These are phyloP conservation scores for Ambastaia sidthimunki DNA, from an alignment of 2,797 vertebrate species.

Conservation along the genomic window DNA sequence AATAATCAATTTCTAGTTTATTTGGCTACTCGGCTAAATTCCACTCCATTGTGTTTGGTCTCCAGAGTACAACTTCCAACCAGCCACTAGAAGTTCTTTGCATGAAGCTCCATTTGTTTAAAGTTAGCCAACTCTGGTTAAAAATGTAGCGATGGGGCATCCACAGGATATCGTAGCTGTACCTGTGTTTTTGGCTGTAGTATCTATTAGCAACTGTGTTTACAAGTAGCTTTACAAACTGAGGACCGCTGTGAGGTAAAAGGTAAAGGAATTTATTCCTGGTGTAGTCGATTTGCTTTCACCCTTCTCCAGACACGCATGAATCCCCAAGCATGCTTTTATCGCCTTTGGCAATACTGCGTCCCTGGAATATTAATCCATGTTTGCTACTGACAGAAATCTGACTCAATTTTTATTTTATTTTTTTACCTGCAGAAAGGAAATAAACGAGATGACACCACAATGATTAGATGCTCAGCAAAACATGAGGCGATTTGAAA, in stretches of 20 bases:
- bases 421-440: background rate
- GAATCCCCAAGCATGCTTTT: conserved; percentile 1
- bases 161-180: background rate
- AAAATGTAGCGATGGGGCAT: background rate
- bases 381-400: conserved; percentile 31
- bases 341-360: conserved; percentile 37
- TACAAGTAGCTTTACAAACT: conserved; percentile 10
- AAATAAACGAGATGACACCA: conserved; percentile 1
- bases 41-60: background rate
- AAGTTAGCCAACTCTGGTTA: background rate
- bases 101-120: background rate
- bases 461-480: background rate
- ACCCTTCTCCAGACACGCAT: conserved; percentile 14
- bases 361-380: conserved; percentile 35
- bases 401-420: background rate
- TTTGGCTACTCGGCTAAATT: conserved; percentile 37
- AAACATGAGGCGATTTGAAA: background rate
- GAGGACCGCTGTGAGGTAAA: conserved; percentile 39
- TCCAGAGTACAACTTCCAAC: background rate
- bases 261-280: conserved; percentile 34
- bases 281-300: conserved; percentile 41
- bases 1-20: conserved; percentile 23
- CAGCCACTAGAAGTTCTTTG: conserved; percentile 13
- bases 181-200: background rate
- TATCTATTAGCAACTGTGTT: conserved; percentile 3